These are phyloP conservation scores for Oceanodroma leucorhoa DNA, from an alignment of 2,797 vertebrate genomes.

Conservation along the genomic window DNA sequence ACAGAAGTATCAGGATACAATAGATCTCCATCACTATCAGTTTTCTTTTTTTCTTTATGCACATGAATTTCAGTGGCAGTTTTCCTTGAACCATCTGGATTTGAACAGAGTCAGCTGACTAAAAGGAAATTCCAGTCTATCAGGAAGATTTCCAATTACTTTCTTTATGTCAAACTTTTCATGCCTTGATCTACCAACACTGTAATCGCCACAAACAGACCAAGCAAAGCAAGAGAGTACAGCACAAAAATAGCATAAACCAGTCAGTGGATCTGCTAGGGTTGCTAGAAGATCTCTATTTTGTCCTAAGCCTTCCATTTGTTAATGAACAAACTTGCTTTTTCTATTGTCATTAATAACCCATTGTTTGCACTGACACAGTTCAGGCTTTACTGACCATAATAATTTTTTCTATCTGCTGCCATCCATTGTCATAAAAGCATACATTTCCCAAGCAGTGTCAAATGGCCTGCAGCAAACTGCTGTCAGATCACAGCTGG, in stretches of 20 bases:
- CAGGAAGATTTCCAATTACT: slow-evolving; percentile 4
- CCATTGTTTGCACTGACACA: background rate
- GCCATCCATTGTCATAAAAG: background rate
- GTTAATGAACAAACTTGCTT: background rate
- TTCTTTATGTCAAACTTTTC: background rate
- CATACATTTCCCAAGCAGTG: background rate
- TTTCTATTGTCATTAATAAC: background rate
- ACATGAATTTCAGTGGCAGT: background rate
- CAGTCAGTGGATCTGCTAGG: background rate
- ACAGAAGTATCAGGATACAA: background rate
- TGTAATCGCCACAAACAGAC: background rate
- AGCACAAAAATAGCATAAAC: background rate
- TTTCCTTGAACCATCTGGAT: background rate
- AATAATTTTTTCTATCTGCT: background rate
- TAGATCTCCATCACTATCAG: background rate
- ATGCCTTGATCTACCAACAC: background rate
- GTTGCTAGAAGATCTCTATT: background rate
- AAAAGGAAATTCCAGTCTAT: slow-evolving; percentile 23
- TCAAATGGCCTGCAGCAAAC: background rate
- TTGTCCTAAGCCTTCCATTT: background rate
- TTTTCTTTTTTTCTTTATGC: background rate
- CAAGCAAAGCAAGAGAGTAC: background rate
- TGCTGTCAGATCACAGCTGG: background rate
- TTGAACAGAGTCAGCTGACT: background rate
- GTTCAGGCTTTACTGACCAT: background rate